Conservation (phyloP, 1,140 invertebrate species). For the Acromyrmex charruanus region DNA sequence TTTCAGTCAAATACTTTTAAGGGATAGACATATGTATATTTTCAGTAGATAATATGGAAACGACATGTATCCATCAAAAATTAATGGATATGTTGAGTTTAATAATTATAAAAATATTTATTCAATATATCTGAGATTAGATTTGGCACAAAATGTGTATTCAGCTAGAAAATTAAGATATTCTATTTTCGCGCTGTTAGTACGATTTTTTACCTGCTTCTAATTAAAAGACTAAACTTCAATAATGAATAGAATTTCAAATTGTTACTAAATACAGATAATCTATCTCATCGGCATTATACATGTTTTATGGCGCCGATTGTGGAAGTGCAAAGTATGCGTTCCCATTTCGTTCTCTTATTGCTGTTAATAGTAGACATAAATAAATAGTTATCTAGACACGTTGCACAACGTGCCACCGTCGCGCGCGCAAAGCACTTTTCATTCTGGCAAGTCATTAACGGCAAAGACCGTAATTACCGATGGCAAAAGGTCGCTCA, state of each 20-base stretch:
- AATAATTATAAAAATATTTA: neutral
- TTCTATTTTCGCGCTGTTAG: neutral
- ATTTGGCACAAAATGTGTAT: neutral
- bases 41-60: neutral
- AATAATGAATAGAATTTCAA: neutral
- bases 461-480: slow-evolving; percentile 36
- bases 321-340: neutral
- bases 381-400: slow-evolving; percentile 56
- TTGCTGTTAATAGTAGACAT: slow-evolving; percentile 37
- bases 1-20: neutral
- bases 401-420: slow-evolving; percentile 40
- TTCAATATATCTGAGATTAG: neutral
- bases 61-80: neutral
- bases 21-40: neutral
- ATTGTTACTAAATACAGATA: neutral
- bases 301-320: neutral
- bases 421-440: slow-evolving; percentile 3
- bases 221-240: neutral
- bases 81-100: neutral
- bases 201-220: neutral
- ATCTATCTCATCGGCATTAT: neutral
- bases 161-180: neutral
- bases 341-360: slow-evolving; percentile 38
- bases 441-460: slow-evolving; percentile 57
- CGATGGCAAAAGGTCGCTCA: slow-evolving; percentile 31